Evolutionary conservation across 2,113 vertebrate species (phyloP), one percentile per base, ranked within the genome.

Genomic region (Danio rerio): DNA sequence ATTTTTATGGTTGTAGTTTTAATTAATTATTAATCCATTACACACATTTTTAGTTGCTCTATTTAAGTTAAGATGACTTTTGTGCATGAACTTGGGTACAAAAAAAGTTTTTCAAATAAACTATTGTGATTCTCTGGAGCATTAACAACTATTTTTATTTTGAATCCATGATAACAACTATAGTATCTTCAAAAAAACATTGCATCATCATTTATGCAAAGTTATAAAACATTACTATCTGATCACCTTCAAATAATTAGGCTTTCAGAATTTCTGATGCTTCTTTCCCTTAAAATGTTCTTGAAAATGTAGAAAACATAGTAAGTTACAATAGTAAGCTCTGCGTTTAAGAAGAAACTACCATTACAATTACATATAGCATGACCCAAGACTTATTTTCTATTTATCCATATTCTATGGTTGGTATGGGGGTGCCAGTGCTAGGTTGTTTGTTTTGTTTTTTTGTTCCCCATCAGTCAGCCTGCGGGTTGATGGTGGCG

Each of bases 361-460:
- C 31, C n/a, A 74, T 45, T 42, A 42, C n/a, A 42, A 8, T 8
- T 13, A 13, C 61, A 63, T 6, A n/a, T 43, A 66, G 5, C 5
- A 13, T 42, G 13, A 42, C 31, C 13, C 31, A 43, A 10, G 15
- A n/a, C 43, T 7, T 9, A 18, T 11, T 68, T 45, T 31, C 13
- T 72, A 16, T 53, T 40, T 40, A 53, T 72, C 5, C 52, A 31
- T 72, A 6, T 72, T 72, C 40, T 16, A 9, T 1, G 20, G 8
- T 40, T 72, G 52, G 49, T 53, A 53, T 18, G n/a, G 43, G 31
- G 9, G 16, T 73, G 59, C 58, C 77, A 74, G 10, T 31, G 12
- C 21, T n/a, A 42, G 66, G 20, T 42, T 31, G 6, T 62, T 73
- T 73, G 45, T 49, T 62, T 65, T 53, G 66, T 56, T 86, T 65